Evolutionary conservation across 2,888 invertebrate genomes (phyloP).

Genomic region (Morpho helenor): DNA sequence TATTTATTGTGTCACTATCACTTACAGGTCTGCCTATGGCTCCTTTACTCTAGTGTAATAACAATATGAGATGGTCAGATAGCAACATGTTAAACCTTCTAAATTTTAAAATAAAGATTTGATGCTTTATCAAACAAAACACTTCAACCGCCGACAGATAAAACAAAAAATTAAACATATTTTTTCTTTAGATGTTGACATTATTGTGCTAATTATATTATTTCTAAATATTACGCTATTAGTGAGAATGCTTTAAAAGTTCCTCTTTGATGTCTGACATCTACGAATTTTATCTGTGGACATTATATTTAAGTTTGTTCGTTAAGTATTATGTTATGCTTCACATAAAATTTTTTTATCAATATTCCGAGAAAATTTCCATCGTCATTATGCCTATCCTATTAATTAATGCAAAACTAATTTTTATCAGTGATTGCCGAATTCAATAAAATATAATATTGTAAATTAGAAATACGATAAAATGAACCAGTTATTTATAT

Average conservation of each 20-base stretch:
- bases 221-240: constrained; percentile 29
- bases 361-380: no score
- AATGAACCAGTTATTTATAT: constrained; percentile 1
- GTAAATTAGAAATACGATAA: constrained; percentile 2
- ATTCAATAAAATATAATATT: background rate
- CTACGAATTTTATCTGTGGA: constrained; percentile 14
- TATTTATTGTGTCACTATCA: no score
- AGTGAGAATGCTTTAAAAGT: constrained; percentile 25
- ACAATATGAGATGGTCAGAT: background rate
- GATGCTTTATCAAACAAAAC: constrained; percentile 11
- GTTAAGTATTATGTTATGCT: constrained; percentile 14
- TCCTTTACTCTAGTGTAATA: no score
- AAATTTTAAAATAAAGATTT: background rate
- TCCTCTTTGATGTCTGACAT: constrained; percentile 29
- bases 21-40: no score
- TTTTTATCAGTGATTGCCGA: background rate
- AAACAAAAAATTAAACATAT: constrained; percentile 16
- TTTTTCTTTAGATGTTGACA: constrained; percentile 20
- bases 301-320: constrained; percentile 1
- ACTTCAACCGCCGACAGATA: constrained; percentile 6
- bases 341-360: constrained; percentile 7
- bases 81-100: background rate
- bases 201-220: constrained; percentile 26
- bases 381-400: no score
- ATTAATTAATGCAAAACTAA: background rate